Base-by-base conservation (phyloP, 2,888 invertebrate species). In the Campopleginae sp. region DNA sequence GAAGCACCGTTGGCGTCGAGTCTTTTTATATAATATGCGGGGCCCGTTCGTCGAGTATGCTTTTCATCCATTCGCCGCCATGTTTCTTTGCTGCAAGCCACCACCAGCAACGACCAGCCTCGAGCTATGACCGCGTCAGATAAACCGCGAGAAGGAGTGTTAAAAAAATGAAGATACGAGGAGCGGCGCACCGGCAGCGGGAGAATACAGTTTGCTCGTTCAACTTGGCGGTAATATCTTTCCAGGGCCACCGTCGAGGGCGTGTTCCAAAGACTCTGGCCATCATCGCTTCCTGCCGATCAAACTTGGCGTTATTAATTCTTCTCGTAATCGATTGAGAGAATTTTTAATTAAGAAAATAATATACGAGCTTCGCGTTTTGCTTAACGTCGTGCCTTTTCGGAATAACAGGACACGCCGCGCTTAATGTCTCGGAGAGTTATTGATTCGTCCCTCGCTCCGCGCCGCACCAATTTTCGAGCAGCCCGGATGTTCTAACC, bases 321-420 rank as follows among this genome's bases (percentile, higher is more conserved):
- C 76, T 72, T 82, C 82, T 51, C 12, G 75, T 72, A 80, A 85
- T 85, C 82, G 85, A 85, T 82, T 77, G 80, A 82, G 76, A 48
- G 71, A 51, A 82, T 80, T 85, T 83, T 85, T 85, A 85, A 85
- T 85, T 85, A 68, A 68, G 80, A 74, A 82, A 76, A 38, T 54
- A 75, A 70, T 61, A 79, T 44, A 71, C 74, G 68, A 75, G 79
- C 44, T 31, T 71, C 44, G 44, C 12, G 51, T 4, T n/a, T 42
- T 75, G n/a, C n/a, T 5, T 27, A 33, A 27, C 33, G 74, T 51
- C 58, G 58, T n/a, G n/a, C n/a, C n/a, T 48, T 75, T 61, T 68
- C 51, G 17, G 31, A 79, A 82, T 79, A 71, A 79, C 72, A 54
- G 38, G 61, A 51, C n/a, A 23, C 48, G n/a, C n/a, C n/a, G n/a